Evolutionary conservation across 2,888 invertebrate species (phyloP).

Genomic region (Microctonus brassicae): DNA sequence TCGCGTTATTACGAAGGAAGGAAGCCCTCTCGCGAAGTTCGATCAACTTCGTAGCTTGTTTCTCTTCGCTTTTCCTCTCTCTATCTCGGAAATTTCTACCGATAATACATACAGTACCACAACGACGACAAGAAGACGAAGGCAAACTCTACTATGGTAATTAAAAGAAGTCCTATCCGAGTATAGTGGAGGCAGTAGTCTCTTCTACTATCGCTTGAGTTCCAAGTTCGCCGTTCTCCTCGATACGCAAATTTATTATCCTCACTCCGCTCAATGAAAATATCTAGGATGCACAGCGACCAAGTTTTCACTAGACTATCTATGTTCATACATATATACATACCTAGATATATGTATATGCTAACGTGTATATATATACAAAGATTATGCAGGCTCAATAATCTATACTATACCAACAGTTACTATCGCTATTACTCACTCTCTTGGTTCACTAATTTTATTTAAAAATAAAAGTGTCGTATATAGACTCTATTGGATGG

Average conservation of each 20-base stretch:
- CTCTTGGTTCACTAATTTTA: not conserved
- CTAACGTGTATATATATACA: not conserved
- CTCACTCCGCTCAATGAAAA: conserved; percentile 23
- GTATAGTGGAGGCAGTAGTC: not conserved
- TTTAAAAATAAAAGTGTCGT: not conserved
- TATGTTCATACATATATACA: not conserved
- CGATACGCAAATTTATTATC: conserved; percentile 46
- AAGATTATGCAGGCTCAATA: too few relatives aligned
- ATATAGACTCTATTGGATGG: not conserved
- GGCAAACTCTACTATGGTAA: conserved; percentile 41
- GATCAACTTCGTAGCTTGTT: conserved; percentile 34
- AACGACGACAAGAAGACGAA: conserved; percentile 21
- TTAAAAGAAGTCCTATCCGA: conserved; percentile 41
- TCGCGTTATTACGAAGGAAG: conserved; percentile 29
- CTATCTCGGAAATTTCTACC: conserved; percentile 35
- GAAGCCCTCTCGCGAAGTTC: conserved; percentile 40
- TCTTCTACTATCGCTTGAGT: conserved; percentile 9
- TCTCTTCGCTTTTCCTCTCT: not conserved
- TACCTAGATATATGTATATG: too few relatives aligned
- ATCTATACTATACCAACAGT: not conserved
- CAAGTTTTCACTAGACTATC: conserved; percentile 10
- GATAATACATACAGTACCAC: conserved; percentile 26
- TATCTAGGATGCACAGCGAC: not conserved
- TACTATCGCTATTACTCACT: not conserved
- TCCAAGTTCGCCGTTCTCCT: conserved; percentile 17